A percentile compares a stretch with the other conserved stretches of the same genome.
Evolutionary conservation across 2,113 vertebrate genomes (phyloP).

Genomic region (Hemicordylus capensis): DNA sequence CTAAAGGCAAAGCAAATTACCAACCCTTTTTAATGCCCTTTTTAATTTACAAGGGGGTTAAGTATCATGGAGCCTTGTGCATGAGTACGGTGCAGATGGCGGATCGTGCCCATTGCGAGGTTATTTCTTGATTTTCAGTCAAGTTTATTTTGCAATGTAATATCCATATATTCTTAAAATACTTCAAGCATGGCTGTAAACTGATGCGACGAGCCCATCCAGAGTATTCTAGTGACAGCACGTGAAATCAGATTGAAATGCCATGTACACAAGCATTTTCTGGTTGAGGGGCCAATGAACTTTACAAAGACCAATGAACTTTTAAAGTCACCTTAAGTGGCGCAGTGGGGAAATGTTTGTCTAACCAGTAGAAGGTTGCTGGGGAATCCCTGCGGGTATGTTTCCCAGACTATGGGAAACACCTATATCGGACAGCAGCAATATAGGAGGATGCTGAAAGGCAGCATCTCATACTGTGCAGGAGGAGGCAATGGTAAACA

Average conservation of each 20-base stretch:
- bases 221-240: constrained; percentile 23
- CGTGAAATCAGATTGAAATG: constrained; percentile 51
- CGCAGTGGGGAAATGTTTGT: too few relatives aligned
- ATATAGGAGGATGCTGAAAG: too few relatives aligned
- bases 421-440: too few relatives aligned
- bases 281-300: constrained; percentile 35
- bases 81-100: neutral
- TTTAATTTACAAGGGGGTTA: neutral
- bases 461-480: too few relatives aligned
- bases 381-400: too few relatives aligned
- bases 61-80: too few relatives aligned
- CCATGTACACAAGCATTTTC: constrained; percentile 41
- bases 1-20: neutral
- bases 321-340: too few relatives aligned
- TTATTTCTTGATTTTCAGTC: constrained; percentile 37
- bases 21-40: neutral
- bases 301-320: too few relatives aligned
- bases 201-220: constrained; percentile 52
- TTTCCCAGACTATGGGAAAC: too few relatives aligned
- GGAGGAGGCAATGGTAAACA: too few relatives aligned
- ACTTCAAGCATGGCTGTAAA: constrained; percentile 38
- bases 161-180: constrained; percentile 58
- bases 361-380: too few relatives aligned
- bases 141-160: constrained; percentile 55
- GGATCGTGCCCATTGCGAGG: neutral